These are phyloP conservation scores for Pseudorasbora parva DNA, from an alignment of 2,113 vertebrate species.

Conservation along the genomic window DNA sequence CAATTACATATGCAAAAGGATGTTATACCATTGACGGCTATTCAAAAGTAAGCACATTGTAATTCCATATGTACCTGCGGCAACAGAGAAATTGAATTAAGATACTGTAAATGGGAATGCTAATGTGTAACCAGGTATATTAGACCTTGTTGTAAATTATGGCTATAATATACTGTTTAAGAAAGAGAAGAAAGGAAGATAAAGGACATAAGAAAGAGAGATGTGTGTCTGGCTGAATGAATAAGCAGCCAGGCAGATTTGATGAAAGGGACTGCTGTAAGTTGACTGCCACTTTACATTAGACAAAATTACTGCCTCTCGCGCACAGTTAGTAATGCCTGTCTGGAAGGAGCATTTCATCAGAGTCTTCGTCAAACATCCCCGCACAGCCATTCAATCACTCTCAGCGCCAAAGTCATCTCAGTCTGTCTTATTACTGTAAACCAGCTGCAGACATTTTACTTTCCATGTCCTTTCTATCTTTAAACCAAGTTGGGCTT, in stretches of 20 bases:
- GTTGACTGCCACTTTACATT: conserved; percentile 15
- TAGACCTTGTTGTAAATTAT: background rate
- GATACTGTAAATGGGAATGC: background rate
- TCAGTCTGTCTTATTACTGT: conserved; percentile 9
- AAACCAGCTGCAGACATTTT: conserved; percentile 9
- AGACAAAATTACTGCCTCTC: conserved; percentile 14
- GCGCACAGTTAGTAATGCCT: background rate
- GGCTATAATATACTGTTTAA: background rate
- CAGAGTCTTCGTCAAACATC: conserved; percentile 14
- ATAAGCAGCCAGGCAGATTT: conserved; percentile 11
- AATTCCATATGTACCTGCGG: background rate
- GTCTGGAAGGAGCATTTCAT: conserved; percentile 24
- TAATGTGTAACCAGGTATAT: background rate
- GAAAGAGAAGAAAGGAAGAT: background rate
- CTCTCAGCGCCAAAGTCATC: background rate
- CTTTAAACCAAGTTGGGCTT: conserved; percentile 9
- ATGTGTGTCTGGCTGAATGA: background rate
- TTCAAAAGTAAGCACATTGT: background rate
- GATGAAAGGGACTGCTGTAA: background rate
- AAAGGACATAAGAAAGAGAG: background rate
- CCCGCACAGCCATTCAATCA: background rate
- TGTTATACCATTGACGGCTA: background rate
- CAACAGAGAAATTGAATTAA: background rate
- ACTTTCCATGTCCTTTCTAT: background rate
- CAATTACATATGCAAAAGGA: background rate